A percentile compares a stretch with the other conserved stretches of the same genome.
These are phyloP conservation scores for Syngnathus scovelli DNA, from an alignment of 2,113 vertebrate genomes.

Conservation along the genomic window DNA sequence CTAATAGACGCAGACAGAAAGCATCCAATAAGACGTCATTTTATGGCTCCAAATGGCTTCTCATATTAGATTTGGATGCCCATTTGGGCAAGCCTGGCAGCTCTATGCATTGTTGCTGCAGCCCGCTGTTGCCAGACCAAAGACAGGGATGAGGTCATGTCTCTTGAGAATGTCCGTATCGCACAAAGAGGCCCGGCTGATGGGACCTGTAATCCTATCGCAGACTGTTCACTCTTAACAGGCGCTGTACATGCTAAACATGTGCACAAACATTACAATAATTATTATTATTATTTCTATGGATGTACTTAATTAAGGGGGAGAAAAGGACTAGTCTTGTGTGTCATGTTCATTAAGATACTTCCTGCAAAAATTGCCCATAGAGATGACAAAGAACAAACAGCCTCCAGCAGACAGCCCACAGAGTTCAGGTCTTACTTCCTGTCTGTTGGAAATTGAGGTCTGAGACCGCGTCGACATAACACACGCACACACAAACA, in stretches of 20 bases:
- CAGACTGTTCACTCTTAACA: constrained; percentile 11
- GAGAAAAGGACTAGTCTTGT: too few relatives aligned
- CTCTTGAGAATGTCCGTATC: constrained; percentile 60
- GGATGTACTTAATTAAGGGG: background rate
- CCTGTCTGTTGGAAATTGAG: constrained; percentile 44
- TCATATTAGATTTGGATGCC: constrained; percentile 69
- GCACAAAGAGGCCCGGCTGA: constrained; percentile 66
- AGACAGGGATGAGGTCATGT: constrained; percentile 72
- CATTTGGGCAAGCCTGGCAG: constrained; percentile 67
- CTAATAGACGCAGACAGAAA: background rate
- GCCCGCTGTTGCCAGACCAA: constrained; percentile 52
- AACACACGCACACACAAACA: constrained; percentile 6
- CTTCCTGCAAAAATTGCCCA: background rate
- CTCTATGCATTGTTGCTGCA: constrained; percentile 56
- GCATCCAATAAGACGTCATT: constrained; percentile 49
- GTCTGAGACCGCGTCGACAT: constrained; percentile 16
- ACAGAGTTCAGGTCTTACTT: constrained; percentile 45
- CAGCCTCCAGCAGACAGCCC: constrained; percentile 41
- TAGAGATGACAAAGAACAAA: constrained; percentile 45
- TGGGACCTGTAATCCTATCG: constrained; percentile 62
- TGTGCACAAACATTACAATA: constrained; percentile 9
- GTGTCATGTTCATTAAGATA: background rate
- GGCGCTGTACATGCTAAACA: constrained; percentile 18
- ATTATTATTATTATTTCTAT: background rate
- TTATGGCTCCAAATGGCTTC: constrained; percentile 64